phyloP scores from a whole-genome alignment of 2,888 invertebrate genomes.

The Leptopilina syphax region DNA sequence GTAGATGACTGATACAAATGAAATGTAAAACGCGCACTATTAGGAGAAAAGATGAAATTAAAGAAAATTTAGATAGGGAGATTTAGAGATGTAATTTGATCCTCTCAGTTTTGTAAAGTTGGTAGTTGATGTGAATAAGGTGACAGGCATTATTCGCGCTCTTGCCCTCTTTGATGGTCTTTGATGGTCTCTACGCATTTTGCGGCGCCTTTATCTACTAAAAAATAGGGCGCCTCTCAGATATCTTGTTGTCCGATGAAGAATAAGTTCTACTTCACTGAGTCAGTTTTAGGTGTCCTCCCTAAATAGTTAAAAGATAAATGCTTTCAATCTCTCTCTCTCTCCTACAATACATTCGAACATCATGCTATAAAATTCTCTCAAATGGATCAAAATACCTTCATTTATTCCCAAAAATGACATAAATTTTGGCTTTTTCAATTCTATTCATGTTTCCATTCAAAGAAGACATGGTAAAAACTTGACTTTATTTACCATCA shows the following conservation, averaged over 20 bases:
- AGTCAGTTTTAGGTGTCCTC: conserved; percentile 60
- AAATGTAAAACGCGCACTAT: too few species aligned
- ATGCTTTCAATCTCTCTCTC: conserved; percentile 9
- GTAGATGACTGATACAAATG: too few species aligned
- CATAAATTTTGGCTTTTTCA: conserved; percentile 1
- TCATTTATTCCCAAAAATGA: conserved; percentile 2
- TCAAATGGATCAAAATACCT: conserved; percentile 8
- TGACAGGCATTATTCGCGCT: conserved; percentile 67
- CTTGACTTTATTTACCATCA: too few species aligned
- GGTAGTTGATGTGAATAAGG: conserved; percentile 69
- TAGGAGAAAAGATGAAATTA: neutral
- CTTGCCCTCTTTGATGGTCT: conserved; percentile 62
- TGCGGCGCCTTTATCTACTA: conserved; percentile 65
- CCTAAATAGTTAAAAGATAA: conserved; percentile 5
- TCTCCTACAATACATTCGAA: conserved; percentile 27
- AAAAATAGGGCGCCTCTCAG: conserved; percentile 26
- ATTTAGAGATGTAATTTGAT: conserved; percentile 70
- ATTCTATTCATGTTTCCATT: neutral
- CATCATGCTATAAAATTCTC: conserved; percentile 16
- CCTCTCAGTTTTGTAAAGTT: conserved; percentile 61
- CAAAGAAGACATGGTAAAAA: neutral
- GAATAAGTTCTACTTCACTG: conserved; percentile 64
- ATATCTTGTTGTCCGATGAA: conserved; percentile 34
- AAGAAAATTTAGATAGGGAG: conserved; percentile 3
- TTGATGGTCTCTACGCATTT: conserved; percentile 62